Conservation (phyloP, 2,888 invertebrate species). For the Plagodis dolabraria region DNA sequence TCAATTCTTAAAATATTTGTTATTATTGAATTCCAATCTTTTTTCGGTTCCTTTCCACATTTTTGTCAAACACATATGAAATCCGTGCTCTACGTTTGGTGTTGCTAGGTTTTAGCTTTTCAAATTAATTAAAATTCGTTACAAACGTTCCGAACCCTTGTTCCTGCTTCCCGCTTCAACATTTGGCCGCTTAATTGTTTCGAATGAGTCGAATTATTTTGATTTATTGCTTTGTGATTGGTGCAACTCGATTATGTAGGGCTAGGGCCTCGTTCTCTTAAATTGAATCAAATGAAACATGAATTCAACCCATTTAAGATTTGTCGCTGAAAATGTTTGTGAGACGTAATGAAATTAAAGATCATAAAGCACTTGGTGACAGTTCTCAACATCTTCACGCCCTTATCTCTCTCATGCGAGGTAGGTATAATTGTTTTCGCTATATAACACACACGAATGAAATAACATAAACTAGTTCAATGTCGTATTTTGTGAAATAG, state of each 20-base stretch:
- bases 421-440: no score
- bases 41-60: not conserved
- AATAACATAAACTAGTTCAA: no score
- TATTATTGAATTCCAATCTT: no score
- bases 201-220: conserved; percentile 78
- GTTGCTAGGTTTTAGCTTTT: conserved; percentile 32
- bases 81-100: conserved; percentile 34
- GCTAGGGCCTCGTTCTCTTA: conserved; percentile 61
- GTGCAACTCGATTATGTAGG: conserved; percentile 79
- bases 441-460: no score
- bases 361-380: not conserved
- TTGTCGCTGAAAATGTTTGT: conserved; percentile 21
- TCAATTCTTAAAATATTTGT: no score
- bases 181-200: conserved; percentile 75
- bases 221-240: conserved; percentile 83
- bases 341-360: not conserved
- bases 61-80: not conserved
- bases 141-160: conserved; percentile 22
- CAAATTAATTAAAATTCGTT: conserved; percentile 44
- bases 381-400: no score
- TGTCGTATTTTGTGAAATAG: no score
- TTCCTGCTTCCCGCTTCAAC: conserved; percentile 56
- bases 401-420: no score
- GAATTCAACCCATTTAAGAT: conserved; percentile 66
- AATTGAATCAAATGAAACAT: conserved; percentile 81